Percentiles rank a stretch among this genome's conserved stretches.
Evolutionary conservation across 2,888 invertebrate genomes (phyloP).

Genomic region (Aricia artaxerxes): DNA sequence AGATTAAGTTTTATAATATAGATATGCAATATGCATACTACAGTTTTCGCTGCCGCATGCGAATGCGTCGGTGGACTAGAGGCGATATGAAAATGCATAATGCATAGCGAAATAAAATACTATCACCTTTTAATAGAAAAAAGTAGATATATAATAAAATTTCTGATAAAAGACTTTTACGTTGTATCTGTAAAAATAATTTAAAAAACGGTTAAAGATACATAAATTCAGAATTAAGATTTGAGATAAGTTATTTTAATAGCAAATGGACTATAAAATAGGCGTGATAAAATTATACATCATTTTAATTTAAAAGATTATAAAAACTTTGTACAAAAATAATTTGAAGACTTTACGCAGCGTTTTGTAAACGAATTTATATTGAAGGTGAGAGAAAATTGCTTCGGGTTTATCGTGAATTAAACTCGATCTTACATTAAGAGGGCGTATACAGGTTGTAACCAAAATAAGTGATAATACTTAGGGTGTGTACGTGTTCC

Average conservation of each 20-base stretch:
- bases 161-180: no score
- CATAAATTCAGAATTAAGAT: neutral
- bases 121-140: no score
- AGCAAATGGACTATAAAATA: neutral
- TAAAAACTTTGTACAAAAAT: neutral
- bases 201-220: no score
- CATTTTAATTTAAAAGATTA: neutral
- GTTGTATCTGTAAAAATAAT: neutral
- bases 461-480: no score
- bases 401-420: neutral
- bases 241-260: neutral
- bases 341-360: neutral
- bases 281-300: neutral
- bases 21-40: no score
- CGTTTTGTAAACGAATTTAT: neutral
- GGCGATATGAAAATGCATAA: no score
- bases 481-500: no score
- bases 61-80: no score
- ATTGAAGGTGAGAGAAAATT: slow-evolving; percentile 1
- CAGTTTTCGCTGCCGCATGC: no score
- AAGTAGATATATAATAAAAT: no score
- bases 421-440: neutral
- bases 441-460: neutral
- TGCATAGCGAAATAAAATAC: no score
- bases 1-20: no score